These are phyloP conservation scores for Orchesellides sinensis DNA, from an alignment of 2,888 invertebrate species.

Conservation along the genomic window DNA sequence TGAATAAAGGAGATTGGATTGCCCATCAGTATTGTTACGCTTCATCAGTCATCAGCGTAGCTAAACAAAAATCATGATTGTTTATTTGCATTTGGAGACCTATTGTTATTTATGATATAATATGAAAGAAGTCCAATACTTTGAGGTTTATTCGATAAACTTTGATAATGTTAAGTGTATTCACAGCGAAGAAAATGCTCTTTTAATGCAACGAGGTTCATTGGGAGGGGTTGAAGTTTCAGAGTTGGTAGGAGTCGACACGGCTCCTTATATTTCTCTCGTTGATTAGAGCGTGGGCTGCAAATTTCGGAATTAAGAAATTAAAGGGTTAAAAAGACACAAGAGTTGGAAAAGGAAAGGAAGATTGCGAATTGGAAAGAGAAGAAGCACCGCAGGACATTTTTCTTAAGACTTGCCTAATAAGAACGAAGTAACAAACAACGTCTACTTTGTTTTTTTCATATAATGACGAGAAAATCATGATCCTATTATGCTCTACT, in stretches of 20 bases:
- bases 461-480: too few relatives aligned
- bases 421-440: constrained; percentile 6
- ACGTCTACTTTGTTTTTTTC: too few relatives aligned
- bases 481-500: too few relatives aligned
- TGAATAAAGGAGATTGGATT: too few relatives aligned
- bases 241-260: neutral
- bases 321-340: neutral
- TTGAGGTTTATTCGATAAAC: too few relatives aligned
- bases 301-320: constrained; percentile 41
- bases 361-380: neutral
- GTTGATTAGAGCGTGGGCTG: constrained; percentile 39
- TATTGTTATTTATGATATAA: constrained; percentile 1
- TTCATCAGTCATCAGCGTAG: neutral
- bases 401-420: constrained; percentile 1
- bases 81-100: constrained; percentile 5
- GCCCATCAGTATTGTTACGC: too few relatives aligned
- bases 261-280: neutral
- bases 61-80: neutral
- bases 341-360: neutral
- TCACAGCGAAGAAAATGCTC: neutral
- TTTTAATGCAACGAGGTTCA: too few relatives aligned
- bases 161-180: too few relatives aligned
- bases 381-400: constrained; percentile 11
- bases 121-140: too few relatives aligned
- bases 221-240: constrained; percentile 28